Base-by-base conservation (phyloP, 1,140 invertebrate genomes). In the Aphelenchoides avenae region DNA sequence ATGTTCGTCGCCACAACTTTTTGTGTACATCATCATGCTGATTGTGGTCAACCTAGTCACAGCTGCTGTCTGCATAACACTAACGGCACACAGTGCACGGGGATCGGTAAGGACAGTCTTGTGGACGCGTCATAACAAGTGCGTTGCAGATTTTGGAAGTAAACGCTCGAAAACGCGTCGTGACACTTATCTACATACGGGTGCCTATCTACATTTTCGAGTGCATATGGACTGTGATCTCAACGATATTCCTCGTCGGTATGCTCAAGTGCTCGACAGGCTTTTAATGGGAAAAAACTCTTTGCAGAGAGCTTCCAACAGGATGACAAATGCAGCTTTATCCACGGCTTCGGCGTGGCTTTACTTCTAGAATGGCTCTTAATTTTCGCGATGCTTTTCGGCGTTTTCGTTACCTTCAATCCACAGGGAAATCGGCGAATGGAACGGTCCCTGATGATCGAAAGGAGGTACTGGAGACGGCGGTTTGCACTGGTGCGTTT, bases 331-430 rank as follows among this genome's bases (percentile, higher is more conserved):
- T 63, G 55, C 9, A 68, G 46, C 26, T 43, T 34, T 9, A 37
- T 54, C 2, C 30, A 52, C 44, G 33, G 33, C 22, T 30, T 65
- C 20, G 50, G 61, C 40, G 53, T 71, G 3, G 62, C 70, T 9
- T 56, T 75, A 6, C 20, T 71, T 9, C 44, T 74, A 5, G 73
- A 77, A 51, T 66, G 70, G 57, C 22, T 77, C 4, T 44, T 74
- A 22, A 72, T 74, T 24, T 11, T 61, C 13, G 36, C 47, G 7
- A 64, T 68, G 1, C 26, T 74, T 26, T 27, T 71, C 42, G 75
- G 73, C 4, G 42, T 68, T 6, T 20, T 77, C 27, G 47, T 75
- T 36, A 71, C 77, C 2, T 75, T 77, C 48, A 66, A 73, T 52
- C 58, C 71, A 39, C 51, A 55, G 11, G 70, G 68, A 5, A 52